Percentiles rank a stretch among this genome's conserved stretches.
Conservation (phyloP, 2,797 vertebrate species). For the Siniperca undulata region DNA sequence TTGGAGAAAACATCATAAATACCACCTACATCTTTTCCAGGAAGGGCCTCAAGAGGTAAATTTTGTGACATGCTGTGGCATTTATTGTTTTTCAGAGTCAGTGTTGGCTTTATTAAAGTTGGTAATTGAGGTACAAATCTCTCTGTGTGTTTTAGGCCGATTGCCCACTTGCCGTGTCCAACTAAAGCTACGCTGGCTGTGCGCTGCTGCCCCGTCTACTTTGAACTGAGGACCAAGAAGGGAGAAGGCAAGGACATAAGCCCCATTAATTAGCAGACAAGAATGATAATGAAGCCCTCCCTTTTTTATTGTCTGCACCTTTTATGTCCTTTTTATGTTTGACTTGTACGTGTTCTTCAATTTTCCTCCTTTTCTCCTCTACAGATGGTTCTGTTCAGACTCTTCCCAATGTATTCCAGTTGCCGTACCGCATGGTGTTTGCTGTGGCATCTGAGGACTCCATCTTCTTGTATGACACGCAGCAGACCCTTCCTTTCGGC, state of each 20-base stretch:
- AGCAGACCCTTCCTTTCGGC: conserved; percentile 94
- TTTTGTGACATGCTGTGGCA: neutral
- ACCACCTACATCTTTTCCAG: conserved; percentile 97
- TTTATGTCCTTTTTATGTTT: neutral
- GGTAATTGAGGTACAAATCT: neutral
- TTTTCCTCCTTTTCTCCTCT: conserved; percentile 1
- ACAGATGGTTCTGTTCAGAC: conserved; percentile 83
- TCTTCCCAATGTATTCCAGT: conserved; percentile 84
- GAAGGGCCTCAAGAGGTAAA: conserved; percentile 93
- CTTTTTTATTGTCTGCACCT: neutral
- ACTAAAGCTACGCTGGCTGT: conserved; percentile 95
- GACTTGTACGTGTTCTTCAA: neutral
- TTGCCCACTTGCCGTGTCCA: conserved; percentile 95
- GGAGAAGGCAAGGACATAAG: conserved; percentile 78
- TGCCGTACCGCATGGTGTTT: conserved; percentile 96
- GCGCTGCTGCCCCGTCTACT: conserved; percentile 95
- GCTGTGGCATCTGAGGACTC: conserved; percentile 98
- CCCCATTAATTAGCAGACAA: neutral
- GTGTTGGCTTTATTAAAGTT: neutral
- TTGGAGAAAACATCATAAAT: conserved; percentile 93
- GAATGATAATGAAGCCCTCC: neutral
- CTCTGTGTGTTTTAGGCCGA: conserved; percentile 83
- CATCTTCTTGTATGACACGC: conserved; percentile 94
- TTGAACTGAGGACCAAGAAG: conserved; percentile 88
- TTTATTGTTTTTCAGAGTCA: neutral